Evolutionary conservation across 2,888 invertebrate species (phyloP).

Genomic region (Drosophila tripunctata): DNA sequence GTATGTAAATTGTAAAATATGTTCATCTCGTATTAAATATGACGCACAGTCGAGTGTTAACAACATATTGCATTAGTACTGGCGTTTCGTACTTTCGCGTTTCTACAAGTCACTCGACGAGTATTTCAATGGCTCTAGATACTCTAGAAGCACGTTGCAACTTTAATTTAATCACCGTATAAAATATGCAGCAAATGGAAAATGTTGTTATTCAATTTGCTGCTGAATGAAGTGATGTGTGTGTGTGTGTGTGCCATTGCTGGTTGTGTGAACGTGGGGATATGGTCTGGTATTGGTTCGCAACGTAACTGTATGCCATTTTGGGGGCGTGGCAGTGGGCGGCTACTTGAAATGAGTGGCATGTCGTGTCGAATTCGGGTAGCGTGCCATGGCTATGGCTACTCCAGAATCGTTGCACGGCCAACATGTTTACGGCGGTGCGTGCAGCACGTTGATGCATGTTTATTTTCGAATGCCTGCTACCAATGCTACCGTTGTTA

Average conservation of each 20-base stretch:
- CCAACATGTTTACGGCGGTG: conserved; percentile 70
- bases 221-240: conserved; percentile 72
- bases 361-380: conserved; percentile 63
- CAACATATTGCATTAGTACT: conserved; percentile 32
- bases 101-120: conserved; percentile 18
- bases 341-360: conserved; percentile 67
- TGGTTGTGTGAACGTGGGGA: conserved; percentile 1
- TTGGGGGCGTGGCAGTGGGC: conserved; percentile 28
- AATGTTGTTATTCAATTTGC: conserved; percentile 78
- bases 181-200: conserved; percentile 76
- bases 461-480: conserved; percentile 61
- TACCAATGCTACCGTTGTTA: conserved; percentile 16
- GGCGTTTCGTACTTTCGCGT: conserved; percentile 12
- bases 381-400: conserved; percentile 55
- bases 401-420: conserved; percentile 45
- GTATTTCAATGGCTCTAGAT: conserved; percentile 21
- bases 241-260: conserved; percentile 21
- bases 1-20: not conserved
- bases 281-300: conserved; percentile 1
- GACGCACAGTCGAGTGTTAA: conserved; percentile 9
- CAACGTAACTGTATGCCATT: conserved; percentile 9
- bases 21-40: conserved; percentile 4
- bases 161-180: conserved; percentile 74
- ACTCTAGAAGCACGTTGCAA: conserved; percentile 50
- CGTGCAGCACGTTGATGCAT: conserved; percentile 68